These are phyloP conservation scores for Leptura quadrifasciata DNA, from an alignment of 2,888 invertebrate genomes.

Conservation along the genomic window DNA sequence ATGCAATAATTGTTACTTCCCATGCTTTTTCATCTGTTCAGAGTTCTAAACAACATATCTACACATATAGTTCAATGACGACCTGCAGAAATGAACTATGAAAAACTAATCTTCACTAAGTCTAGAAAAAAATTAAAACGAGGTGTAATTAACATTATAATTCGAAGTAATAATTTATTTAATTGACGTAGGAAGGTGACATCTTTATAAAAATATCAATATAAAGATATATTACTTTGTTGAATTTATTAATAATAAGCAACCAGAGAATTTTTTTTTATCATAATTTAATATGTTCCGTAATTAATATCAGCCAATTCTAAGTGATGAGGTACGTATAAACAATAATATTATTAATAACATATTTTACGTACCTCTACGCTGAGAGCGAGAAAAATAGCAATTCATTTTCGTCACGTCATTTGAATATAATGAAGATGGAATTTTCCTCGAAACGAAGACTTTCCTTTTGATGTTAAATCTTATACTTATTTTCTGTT, in stretches of 20 bases:
- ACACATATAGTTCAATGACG: constrained; percentile 2
- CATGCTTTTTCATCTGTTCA: background rate
- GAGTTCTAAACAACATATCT: background rate
- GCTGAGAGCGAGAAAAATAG: background rate
- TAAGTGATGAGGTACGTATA: background rate
- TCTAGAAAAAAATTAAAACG: background rate
- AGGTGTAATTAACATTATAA: background rate
- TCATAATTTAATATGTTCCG: background rate
- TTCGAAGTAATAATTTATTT: background rate
- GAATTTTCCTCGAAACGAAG: too few relatives aligned
- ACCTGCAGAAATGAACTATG: background rate
- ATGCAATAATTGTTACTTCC: background rate
- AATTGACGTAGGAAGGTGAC: constrained; percentile 11
- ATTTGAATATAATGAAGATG: too few relatives aligned
- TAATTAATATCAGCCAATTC: background rate
- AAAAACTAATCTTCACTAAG: background rate
- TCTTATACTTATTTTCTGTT: too few relatives aligned
- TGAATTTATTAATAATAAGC: background rate
- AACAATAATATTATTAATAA: background rate
- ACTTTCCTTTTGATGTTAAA: too few relatives aligned
- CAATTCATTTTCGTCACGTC: too few relatives aligned
- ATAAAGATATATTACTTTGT: background rate
- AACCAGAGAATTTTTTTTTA: background rate
- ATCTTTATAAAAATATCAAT: background rate
- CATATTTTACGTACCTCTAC: background rate